Evolutionary conservation across 2,888 invertebrate species (phyloP).

Genomic region (Altica lythri): DNA sequence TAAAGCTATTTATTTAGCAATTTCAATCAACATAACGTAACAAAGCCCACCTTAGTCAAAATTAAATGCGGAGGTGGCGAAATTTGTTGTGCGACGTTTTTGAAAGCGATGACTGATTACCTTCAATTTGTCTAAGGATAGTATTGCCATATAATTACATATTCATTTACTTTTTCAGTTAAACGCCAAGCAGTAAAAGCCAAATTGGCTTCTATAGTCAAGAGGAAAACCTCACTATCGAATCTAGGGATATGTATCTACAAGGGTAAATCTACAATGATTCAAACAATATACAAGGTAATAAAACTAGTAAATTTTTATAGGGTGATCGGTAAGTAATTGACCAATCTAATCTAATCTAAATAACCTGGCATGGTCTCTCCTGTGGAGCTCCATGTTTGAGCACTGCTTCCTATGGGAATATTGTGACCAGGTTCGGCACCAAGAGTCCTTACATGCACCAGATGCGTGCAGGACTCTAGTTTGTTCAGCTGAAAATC

Average conservation of each 20-base stretch:
- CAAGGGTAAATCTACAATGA: background rate
- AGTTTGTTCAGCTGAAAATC: too few species aligned
- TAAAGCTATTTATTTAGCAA: background rate
- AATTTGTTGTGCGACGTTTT: background rate
- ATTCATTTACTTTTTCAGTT: slow-evolving; percentile 17
- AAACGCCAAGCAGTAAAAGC: background rate
- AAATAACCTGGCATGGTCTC: background rate
- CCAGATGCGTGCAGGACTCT: too few species aligned
- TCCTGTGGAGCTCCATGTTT: too few species aligned
- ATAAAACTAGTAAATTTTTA: background rate
- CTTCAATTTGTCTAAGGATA: slow-evolving; percentile 17
- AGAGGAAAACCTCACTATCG: background rate
- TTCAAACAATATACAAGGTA: background rate
- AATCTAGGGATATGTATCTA: background rate
- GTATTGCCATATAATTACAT: slow-evolving; percentile 16
- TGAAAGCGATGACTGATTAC: slow-evolving; percentile 16
- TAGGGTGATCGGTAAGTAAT: background rate
- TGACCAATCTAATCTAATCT: background rate
- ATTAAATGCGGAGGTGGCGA: slow-evolving; percentile 1
- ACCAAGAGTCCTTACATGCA: too few species aligned
- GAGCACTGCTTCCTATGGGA: too few species aligned
- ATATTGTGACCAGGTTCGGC: too few species aligned
- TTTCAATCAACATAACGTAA: background rate
- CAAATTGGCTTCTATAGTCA: background rate
- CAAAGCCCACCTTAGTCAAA: background rate